Percentiles rank a stretch among this genome's conserved stretches.
Conservation (phyloP, 1,140 invertebrate species). For the Hydropsyche tenuis region DNA sequence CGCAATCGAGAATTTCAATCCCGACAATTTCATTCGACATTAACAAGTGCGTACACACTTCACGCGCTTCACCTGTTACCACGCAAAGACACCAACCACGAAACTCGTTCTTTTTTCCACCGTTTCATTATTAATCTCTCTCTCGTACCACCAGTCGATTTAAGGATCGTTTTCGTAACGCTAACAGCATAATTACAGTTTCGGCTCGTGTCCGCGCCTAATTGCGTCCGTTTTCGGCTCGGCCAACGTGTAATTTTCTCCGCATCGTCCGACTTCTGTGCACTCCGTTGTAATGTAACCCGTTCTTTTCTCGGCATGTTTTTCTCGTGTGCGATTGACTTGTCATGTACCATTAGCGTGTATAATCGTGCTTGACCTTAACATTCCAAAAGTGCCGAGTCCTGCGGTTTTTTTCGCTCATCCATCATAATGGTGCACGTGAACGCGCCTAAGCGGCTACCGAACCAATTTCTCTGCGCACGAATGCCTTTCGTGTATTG, state of each 20-base stretch:
- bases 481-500: constrained; percentile 19
- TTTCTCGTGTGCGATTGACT: constrained; percentile 15
- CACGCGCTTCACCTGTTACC: not conserved
- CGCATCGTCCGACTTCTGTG: constrained; percentile 27
- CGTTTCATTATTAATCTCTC: not conserved
- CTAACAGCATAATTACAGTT: constrained; percentile 32
- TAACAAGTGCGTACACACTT: too few species aligned
- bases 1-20: not conserved
- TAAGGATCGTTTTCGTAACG: not conserved
- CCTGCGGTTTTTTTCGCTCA: constrained; percentile 28
- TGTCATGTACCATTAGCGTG: constrained; percentile 27
- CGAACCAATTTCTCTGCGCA: constrained; percentile 32
- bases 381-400: constrained; percentile 16
- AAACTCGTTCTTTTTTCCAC: not conserved
- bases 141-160: not conserved
- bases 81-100: not conserved
- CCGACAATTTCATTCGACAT: too few species aligned
- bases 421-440: constrained; percentile 24
- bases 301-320: too few species aligned
- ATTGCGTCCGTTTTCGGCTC: constrained; percentile 18
- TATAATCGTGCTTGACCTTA: constrained; percentile 35
- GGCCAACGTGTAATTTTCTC: constrained; percentile 30
- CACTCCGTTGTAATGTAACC: not conserved
- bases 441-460: constrained; percentile 26
- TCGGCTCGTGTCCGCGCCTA: constrained; percentile 14